Conservation (phyloP, 1,140 invertebrate species). For the Microplitis mediator region DNA sequence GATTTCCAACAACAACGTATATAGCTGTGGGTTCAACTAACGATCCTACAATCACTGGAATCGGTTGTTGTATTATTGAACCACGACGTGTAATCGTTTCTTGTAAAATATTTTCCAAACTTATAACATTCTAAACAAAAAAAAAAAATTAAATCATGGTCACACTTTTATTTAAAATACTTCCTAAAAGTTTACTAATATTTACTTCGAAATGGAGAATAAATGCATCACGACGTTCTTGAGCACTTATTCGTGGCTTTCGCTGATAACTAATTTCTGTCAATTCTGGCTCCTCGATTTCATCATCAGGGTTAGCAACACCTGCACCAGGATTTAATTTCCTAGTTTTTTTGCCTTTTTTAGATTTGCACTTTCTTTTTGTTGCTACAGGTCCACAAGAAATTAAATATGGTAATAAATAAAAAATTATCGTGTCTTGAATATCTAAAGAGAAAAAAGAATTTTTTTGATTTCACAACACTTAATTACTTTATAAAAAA, state of each 20-base stretch:
- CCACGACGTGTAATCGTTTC: background rate
- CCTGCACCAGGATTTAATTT: background rate
- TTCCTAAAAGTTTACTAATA: background rate
- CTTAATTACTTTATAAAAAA: background rate
- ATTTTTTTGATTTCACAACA: background rate
- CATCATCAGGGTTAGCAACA: background rate
- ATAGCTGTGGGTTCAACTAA: conserved; percentile 6
- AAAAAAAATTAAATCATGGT: background rate
- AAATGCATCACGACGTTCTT: background rate
- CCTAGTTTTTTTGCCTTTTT: background rate
- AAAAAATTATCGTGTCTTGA: background rate
- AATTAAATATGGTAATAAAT: conserved; percentile 19
- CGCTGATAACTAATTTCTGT: background rate
- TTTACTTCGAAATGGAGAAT: background rate
- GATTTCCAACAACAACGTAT: conserved; percentile 5
- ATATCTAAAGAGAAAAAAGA: background rate
- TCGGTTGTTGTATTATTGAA: background rate
- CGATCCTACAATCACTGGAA: conserved; percentile 13
- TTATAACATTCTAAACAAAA: background rate
- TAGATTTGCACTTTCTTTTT: background rate
- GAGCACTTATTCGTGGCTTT: background rate
- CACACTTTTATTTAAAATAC: background rate
- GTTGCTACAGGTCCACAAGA: background rate
- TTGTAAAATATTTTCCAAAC: background rate
- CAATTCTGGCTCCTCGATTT: background rate